Conservation (phyloP, 2,888 invertebrate species). For the Sepiola atlantica region DNA sequence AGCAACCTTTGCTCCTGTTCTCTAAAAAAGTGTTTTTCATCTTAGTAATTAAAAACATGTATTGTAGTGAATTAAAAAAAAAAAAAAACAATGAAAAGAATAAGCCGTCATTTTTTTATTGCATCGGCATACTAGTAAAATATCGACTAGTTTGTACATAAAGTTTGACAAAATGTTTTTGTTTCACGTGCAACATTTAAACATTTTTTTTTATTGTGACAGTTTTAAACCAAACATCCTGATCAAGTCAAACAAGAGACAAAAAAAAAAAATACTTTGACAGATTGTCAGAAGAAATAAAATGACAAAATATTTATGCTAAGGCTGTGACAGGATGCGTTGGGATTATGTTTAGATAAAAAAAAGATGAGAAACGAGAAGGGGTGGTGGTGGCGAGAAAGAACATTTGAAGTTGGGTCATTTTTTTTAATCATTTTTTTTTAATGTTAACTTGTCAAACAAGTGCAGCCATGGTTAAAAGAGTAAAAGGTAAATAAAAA, state of each 20-base stretch:
- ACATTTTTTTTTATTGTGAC: not conserved
- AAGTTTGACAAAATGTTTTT: not conserved
- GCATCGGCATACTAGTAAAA: too few species aligned
- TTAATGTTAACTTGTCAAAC: not conserved
- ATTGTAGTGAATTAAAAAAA: too few species aligned
- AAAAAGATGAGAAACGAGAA: not conserved
- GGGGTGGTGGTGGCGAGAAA: not conserved
- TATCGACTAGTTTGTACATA: not conserved
- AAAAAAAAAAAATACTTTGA: not conserved
- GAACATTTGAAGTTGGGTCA: not conserved
- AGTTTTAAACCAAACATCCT: not conserved
- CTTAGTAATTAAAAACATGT: too few species aligned
- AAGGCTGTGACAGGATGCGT: not conserved
- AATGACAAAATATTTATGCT: not conserved
- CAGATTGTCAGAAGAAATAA: not conserved
- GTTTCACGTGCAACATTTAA: not conserved
- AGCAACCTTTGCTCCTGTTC: too few species aligned
- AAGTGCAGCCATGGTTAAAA: not conserved
- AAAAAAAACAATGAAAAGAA: too few species aligned
- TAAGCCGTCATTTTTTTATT: too few species aligned
- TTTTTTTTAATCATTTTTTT: not conserved
- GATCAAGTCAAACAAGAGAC: not conserved
- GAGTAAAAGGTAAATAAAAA: not conserved
- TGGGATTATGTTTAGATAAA: not conserved
- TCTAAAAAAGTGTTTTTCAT: too few species aligned